Percentiles rank a stretch among this genome's conserved stretches.
These are phyloP conservation scores for Rapana venosa DNA, from an alignment of 2,888 invertebrate genomes.

Conservation along the genomic window DNA sequence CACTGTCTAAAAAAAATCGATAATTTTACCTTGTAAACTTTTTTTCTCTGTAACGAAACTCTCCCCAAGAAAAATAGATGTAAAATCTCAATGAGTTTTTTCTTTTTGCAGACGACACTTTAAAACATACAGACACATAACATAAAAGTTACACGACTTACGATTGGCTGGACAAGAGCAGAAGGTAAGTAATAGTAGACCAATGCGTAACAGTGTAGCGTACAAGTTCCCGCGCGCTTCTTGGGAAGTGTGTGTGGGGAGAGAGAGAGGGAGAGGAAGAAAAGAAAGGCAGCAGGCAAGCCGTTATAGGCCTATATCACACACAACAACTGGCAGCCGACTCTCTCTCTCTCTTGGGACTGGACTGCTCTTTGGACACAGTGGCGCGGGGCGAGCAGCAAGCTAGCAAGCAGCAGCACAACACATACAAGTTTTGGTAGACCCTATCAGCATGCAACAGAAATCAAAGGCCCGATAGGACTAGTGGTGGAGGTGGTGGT, in stretches of 20 bases:
- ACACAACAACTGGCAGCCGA: background rate
- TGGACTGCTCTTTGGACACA: background rate
- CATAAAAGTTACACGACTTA: conserved; percentile 11
- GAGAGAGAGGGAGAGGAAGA: too few relatives aligned
- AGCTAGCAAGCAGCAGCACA: too few relatives aligned
- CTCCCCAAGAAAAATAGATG: too few relatives aligned
- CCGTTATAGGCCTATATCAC: background rate
- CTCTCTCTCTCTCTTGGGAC: background rate
- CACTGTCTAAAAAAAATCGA: too few relatives aligned
- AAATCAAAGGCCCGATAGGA: conserved; percentile 30
- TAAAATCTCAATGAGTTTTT: too few relatives aligned
- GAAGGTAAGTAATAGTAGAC: conserved; percentile 9
- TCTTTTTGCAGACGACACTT: too few relatives aligned
- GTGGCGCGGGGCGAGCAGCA: background rate
- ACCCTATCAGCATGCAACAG: conserved; percentile 30
- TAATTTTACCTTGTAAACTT: too few relatives aligned
- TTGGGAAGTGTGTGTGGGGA: too few relatives aligned
- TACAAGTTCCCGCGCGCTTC: background rate
- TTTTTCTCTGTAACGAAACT: too few relatives aligned
- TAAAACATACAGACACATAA: background rate
- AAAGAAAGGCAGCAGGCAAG: background rate
- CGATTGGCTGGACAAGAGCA: background rate
- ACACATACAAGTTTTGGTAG: background rate
- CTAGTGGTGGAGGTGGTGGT: too few relatives aligned
- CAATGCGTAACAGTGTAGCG: conserved; percentile 11